Percentiles rank a stretch among this genome's conserved stretches.
Evolutionary conservation across 2,113 vertebrate species (phyloP).

Genomic region (Brienomyrus longianalis): DNA sequence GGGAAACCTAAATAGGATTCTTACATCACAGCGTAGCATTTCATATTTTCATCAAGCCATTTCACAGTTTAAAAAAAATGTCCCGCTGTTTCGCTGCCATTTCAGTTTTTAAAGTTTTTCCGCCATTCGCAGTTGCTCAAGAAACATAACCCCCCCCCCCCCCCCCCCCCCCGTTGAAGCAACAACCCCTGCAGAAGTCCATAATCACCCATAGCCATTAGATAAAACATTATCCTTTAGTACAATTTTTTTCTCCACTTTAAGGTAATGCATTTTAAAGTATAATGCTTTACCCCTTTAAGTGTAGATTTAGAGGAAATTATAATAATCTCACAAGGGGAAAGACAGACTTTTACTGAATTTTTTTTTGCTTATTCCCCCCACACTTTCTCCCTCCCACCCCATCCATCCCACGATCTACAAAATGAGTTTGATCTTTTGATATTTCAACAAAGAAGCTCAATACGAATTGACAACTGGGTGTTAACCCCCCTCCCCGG

Average conservation of each 20-base stretch:
- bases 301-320: constrained; percentile 12
- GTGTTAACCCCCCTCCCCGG: neutral
- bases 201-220: constrained; percentile 19
- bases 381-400: too few relatives aligned
- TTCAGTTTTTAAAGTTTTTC: neutral
- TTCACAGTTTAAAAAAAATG: neutral
- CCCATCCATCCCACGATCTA: neutral
- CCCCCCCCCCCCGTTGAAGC: neutral
- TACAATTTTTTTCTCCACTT: neutral
- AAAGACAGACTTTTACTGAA: neutral
- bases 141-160: neutral
- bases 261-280: constrained; percentile 11
- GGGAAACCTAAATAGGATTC: neutral
- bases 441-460: neutral
- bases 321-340: constrained; percentile 4
- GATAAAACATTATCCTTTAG: constrained; percentile 9
- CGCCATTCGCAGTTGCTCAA: neutral
- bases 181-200: constrained; percentile 10
- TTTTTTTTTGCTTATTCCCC: neutral
- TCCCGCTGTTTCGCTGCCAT: neutral
- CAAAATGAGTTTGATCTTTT: neutral
- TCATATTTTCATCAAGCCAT: neutral
- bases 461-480: neutral
- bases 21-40: neutral
- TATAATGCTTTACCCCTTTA: neutral